Percentiles rank a stretch among this genome's conserved stretches.
phyloP scores from a whole-genome alignment of 2,888 invertebrate genomes.

The Hybos culiciformis region DNA sequence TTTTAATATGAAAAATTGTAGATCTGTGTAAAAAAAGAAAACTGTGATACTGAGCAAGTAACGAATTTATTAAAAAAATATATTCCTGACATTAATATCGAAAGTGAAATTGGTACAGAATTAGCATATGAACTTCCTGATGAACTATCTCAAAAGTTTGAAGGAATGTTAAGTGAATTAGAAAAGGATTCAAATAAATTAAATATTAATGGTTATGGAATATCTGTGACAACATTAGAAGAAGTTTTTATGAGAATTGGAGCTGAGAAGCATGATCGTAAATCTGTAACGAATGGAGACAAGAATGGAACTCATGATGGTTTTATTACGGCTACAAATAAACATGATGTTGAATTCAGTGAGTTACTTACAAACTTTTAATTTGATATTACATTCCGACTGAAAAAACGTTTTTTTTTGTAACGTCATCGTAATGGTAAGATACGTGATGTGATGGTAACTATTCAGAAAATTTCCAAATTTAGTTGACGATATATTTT shows the following conservation, averaged over 20 bases:
- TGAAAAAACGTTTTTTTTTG: too few relatives aligned
- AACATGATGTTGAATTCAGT: too few relatives aligned
- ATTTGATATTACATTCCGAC: too few relatives aligned
- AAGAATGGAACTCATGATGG: too few relatives aligned
- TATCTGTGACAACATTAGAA: conserved; percentile 74
- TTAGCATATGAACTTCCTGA: conserved; percentile 55
- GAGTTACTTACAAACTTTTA: too few relatives aligned
- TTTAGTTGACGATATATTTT: too few relatives aligned
- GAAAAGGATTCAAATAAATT: conserved; percentile 45
- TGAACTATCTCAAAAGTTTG: conserved; percentile 46
- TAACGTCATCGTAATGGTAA: too few relatives aligned
- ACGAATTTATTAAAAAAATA: conserved; percentile 46
- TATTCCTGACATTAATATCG: conserved; percentile 50
- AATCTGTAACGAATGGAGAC: too few relatives aligned
- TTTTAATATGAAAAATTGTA: conserved; percentile 13
- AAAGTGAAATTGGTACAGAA: conserved; percentile 63
- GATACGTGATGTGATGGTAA: too few relatives aligned
- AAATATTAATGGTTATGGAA: conserved; percentile 63
- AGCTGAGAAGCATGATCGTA: conserved; percentile 30
- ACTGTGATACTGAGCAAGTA: conserved; percentile 39
- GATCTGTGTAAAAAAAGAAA: conserved; percentile 39
- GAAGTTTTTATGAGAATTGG: conserved; percentile 72
- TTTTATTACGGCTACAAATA: too few relatives aligned
- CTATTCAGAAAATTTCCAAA: too few relatives aligned
- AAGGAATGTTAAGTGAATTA: conserved; percentile 51